These are phyloP conservation scores for Gallinago nigripennis DNA, from an alignment of 2,797 vertebrate species.

Conservation along the genomic window DNA sequence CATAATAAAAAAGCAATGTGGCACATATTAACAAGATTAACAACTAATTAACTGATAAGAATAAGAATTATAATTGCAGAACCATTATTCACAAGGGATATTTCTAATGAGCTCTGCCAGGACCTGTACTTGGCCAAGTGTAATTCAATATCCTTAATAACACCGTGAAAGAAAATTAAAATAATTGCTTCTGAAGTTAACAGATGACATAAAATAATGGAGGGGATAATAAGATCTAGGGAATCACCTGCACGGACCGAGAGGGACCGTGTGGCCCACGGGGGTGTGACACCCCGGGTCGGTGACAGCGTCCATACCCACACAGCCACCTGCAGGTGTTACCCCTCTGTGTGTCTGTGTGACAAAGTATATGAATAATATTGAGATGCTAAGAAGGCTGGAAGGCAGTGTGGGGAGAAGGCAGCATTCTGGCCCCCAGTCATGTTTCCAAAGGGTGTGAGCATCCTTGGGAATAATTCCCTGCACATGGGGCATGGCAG, in stretches of 20 bases:
- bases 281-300: background rate
- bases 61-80: background rate
- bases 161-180: background rate
- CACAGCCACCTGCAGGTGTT: background rate
- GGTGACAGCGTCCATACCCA: rapidly evolving
- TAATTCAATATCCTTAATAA: background rate
- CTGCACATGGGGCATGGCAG: rapidly evolving
- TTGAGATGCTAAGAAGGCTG: background rate
- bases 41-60: constrained; percentile 16
- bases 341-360: rapidly evolving
- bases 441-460: background rate
- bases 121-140: background rate
- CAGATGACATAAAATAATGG: background rate
- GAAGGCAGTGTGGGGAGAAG: rapidly evolving
- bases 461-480: background rate
- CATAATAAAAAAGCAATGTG: background rate
- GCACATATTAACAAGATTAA: constrained; percentile 14
- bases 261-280: background rate
- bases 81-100: background rate
- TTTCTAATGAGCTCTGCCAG: background rate
- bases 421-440: background rate
- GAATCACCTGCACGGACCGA: background rate
- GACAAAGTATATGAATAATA: background rate
- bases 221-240: background rate
- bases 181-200: background rate